Evolutionary conservation across 23 tunicate genomes (phyloP), one percentile per base, ranked within the genome.

Genomic region (Corella eumyota): DNA sequence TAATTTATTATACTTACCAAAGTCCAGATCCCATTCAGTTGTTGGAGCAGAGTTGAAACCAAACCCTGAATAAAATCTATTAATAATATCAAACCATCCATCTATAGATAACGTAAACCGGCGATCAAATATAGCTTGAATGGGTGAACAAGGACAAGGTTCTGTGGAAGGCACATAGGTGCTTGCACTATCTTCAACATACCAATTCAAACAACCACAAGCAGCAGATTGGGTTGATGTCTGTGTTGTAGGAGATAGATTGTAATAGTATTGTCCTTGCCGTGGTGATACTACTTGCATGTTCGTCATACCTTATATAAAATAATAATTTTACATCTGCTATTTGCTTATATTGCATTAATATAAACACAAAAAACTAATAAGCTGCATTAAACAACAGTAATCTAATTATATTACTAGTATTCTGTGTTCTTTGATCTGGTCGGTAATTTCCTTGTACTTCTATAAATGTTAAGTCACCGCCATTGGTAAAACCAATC

Each of bases 401-500:
- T n/a, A n/a, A n/a, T n/a, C n/a, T n/a, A n/a, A n/a, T n/a, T n/a
- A n/a, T n/a, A n/a, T n/a, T n/a, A n/a, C n/a, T n/a, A n/a, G n/a
- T n/a, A n/a, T n/a, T n/a, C n/a, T 75, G 82, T 1, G 5, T 31
- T 38, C 58, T 57, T 7, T 50, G 65, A 25, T 75, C 73, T 6
- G 82, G 82, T 44, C 67, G 40, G 60, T 75, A 75, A 15, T 54
- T 20, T 11, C 63, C 36, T 45, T 65, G 73, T 6, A 32, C 38
- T 66, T 75, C 82, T 11, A 19, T 35, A 32, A 45, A 57, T 1
- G 29, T 2, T 1, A 45, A 23, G 26, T 56, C 82, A 22, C 22
- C 66, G 22, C 82, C 82, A 51, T 75, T 75, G 36, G 67, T 65
- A 25, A 46, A 75, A 3, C 82, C 82, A 28, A 75, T 75, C 49